Conservation (phyloP, 2,113 vertebrate species). For the Oceanodroma tethys region DNA sequence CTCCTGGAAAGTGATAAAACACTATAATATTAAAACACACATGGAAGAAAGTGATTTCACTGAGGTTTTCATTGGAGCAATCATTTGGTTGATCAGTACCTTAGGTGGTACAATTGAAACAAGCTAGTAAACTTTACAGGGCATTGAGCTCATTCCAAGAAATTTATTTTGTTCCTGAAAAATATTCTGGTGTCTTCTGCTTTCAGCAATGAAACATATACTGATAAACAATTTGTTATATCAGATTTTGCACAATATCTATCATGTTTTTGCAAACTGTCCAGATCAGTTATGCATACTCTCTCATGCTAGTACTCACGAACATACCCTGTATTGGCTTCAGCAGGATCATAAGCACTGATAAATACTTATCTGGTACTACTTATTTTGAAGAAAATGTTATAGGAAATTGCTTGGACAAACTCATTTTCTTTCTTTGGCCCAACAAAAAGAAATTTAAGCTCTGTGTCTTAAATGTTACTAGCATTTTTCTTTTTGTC, state of each 20-base stretch:
- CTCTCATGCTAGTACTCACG: not conserved
- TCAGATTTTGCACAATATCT: not conserved
- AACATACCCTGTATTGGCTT: not conserved
- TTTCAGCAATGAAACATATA: not conserved
- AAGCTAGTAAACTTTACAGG: not conserved
- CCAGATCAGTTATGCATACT: not conserved
- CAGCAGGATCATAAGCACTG: not conserved
- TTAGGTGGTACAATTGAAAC: not conserved
- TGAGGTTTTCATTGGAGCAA: not conserved
- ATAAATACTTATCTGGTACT: not conserved
- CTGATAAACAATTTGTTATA: not conserved
- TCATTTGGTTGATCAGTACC: not conserved
- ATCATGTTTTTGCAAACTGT: not conserved
- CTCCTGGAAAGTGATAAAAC: not conserved
- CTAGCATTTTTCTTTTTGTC: not conserved
- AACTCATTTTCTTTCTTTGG: not conserved
- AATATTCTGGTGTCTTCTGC: not conserved
- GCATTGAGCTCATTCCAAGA: not conserved
- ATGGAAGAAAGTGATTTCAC: not conserved
- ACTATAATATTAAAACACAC: not conserved
- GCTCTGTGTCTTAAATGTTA: not conserved
- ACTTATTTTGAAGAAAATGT: not conserved
- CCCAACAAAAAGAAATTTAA: not conserved
- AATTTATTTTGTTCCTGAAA: not conserved
- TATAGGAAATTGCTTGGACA: not conserved